Percentiles rank a stretch among this genome's conserved stretches.
Evolutionary conservation across 2,888 invertebrate genomes (phyloP).

Genomic region (Opisthograptis luteolata): DNA sequence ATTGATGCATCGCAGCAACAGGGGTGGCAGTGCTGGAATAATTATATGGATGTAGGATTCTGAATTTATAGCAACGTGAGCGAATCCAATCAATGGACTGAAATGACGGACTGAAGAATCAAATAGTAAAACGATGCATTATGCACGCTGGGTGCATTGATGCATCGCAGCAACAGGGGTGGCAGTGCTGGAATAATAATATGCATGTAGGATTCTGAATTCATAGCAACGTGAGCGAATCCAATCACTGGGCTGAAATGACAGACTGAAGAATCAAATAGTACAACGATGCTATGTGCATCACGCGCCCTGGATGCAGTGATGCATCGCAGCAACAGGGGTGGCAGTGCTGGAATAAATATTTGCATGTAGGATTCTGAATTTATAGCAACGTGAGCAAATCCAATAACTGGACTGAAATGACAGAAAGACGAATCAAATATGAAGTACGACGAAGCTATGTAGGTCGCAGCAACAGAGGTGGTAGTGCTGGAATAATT

Average conservation of each 20-base stretch:
- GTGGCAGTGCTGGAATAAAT: slow-evolving; percentile 37
- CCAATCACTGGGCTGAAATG: too few species aligned
- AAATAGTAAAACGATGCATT: too few species aligned
- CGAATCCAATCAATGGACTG: too few species aligned
- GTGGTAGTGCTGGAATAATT: slow-evolving; percentile 37
- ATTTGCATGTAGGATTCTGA: background rate
- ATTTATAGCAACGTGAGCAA: too few species aligned
- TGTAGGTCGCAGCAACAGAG: slow-evolving; percentile 49
- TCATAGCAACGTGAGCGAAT: too few species aligned
- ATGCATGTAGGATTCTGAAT: background rate
- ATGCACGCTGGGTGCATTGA: slow-evolving; percentile 38
- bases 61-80: background rate
- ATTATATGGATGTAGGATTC: background rate
- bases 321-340: slow-evolving; percentile 63
- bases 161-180: slow-evolving; percentile 61
- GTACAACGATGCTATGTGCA: too few species aligned
- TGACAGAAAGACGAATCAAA: too few species aligned
- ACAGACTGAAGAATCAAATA: too few species aligned
- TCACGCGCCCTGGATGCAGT: slow-evolving; percentile 16
- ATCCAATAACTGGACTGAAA: too few species aligned
- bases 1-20: slow-evolving; percentile 59
- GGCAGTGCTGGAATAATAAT: slow-evolving; percentile 24
- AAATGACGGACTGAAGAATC: too few species aligned
- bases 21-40: slow-evolving; percentile 51
- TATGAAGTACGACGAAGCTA: too few species aligned